Evolutionary conservation across 2,113 vertebrate genomes (phyloP).

Genomic region (Connochaetes taurinus): DNA sequence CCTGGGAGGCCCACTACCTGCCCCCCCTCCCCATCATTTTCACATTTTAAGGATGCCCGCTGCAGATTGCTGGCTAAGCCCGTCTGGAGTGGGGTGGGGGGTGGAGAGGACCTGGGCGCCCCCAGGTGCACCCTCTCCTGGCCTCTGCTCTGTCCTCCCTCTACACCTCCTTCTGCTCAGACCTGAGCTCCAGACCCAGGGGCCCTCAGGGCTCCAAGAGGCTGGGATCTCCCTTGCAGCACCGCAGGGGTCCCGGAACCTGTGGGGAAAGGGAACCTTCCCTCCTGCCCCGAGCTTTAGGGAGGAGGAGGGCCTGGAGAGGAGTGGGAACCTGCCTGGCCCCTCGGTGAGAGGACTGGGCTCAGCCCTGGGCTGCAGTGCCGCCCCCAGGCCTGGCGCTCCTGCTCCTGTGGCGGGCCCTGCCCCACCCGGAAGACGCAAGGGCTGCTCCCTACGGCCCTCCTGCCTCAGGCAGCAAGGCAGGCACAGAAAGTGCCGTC

Average conservation of each 20-base stretch:
- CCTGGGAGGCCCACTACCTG: not conserved
- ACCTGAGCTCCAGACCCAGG: not conserved
- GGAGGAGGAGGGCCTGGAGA: not conserved
- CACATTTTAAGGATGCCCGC: not conserved
- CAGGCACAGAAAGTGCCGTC: not conserved
- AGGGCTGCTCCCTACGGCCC: fast-evolving
- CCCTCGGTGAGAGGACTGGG: not conserved
- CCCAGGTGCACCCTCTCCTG: not conserved
- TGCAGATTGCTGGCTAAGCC: not conserved
- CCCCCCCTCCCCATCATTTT: too few species aligned
- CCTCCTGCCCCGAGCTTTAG: not conserved
- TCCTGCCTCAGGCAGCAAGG: not conserved
- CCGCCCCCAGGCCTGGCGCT: fast-evolving
- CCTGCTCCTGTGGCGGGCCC: not conserved
- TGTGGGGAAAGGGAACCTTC: not conserved
- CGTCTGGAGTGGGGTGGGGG: fast-evolving
- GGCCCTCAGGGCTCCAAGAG: fast-evolving
- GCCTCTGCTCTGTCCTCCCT: not conserved
- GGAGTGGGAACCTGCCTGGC: not conserved
- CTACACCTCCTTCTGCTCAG: not conserved
- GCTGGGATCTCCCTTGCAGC: not conserved
- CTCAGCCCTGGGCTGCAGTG: fast-evolving
- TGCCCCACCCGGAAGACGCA: not conserved
- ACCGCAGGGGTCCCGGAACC: not conserved
- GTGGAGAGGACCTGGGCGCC: not conserved